phyloP scores from a whole-genome alignment of 1,140 invertebrate genomes.

The Drosophila lowei region DNA sequence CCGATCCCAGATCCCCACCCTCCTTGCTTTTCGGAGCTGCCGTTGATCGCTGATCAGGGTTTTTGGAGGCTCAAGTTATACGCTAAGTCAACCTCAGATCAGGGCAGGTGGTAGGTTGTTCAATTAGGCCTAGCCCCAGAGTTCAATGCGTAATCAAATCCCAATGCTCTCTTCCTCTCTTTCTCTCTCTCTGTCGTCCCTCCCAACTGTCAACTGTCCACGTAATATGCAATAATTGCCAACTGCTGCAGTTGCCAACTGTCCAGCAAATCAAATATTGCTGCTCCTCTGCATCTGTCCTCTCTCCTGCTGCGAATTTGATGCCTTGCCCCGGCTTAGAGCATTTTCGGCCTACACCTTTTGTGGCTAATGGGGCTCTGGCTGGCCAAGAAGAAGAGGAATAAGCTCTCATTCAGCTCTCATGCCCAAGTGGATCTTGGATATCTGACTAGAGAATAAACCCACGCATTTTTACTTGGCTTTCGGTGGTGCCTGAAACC shows the following conservation, averaged over 20 bases:
- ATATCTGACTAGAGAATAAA: slow-evolving; percentile 4
- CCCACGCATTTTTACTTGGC: slow-evolving; percentile 35
- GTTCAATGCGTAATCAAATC: slow-evolving; percentile 65
- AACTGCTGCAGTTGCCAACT: slow-evolving; percentile 68
- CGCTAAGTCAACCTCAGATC: slow-evolving; percentile 17
- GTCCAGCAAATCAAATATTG: slow-evolving; percentile 78
- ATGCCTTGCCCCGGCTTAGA: slow-evolving; percentile 49
- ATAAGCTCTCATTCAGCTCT: slow-evolving; percentile 25
- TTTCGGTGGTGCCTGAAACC: neutral
- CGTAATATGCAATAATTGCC: slow-evolving; percentile 74
- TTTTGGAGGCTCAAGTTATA: neutral
- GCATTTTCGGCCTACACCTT: slow-evolving; percentile 61
- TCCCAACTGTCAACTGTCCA: slow-evolving; percentile 66
- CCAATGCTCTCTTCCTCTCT: slow-evolving; percentile 18
- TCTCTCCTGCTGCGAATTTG: slow-evolving; percentile 63
- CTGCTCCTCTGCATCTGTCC: slow-evolving; percentile 13
- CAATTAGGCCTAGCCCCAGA: slow-evolving; percentile 59
- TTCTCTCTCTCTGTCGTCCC: neutral
- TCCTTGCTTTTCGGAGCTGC: too few relatives aligned
- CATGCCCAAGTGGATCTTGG: slow-evolving; percentile 23
- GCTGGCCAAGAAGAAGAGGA: slow-evolving; percentile 32
- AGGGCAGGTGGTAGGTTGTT: slow-evolving; percentile 65
- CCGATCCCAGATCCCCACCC: too few relatives aligned
- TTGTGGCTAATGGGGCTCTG: slow-evolving; percentile 58
- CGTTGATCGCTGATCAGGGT: too few relatives aligned